Base-by-base conservation (phyloP, 2,797 vertebrate genomes). In the Phoebastria nigripes region DNA sequence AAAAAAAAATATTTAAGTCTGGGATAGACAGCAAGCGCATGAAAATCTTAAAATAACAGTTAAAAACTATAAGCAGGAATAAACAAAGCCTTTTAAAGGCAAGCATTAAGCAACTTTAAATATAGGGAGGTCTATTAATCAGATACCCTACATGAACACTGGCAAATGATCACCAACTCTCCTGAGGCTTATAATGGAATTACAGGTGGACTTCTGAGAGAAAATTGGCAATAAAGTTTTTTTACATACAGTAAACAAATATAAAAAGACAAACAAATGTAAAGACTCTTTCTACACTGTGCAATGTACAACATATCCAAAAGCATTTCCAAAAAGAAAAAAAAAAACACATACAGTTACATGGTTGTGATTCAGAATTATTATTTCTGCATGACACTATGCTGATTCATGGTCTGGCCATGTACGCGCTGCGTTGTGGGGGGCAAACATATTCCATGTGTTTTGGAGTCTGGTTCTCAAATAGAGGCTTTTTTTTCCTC, bases 381-480 rank as follows among this genome's bases (percentile, higher is more conserved):
- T 6, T 24, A 41, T 49, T 92, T 35, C 44, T 87, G 20, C 15
- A 28, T 31, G 22, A 59, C 41, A n/a, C 13, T 13, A 17, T 37
- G 17, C 39, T n/a, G 11, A 54, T 22, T 78, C 51, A 20, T 15
- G 24, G 5, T 41, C 55, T 84, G 51, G 70, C 41, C 42, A 42
- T 1, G 5, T 7, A 52, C 8, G 15, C 9, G 3, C 39, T 88
- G 25, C 6, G 1, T 26, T 1, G 8, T 33, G 12, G 16, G n/a
- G 11, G 22, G 4, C 16, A 70, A 65, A 44, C 42, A 61, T 41
- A 47, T 79, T 42, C 51, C 31, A 6, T 16, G 7, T n/a, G 25
- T 66, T 85, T 44, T 58, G 37, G 37, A 85, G 37, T 35, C 19
- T 76, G 29, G 21, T 24, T 90, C 80, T 80, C 54, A 62, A 94